Base-by-base conservation (phyloP, 53 echinoderm and acorn worm species). In the Actinopyga echinites region DNA sequence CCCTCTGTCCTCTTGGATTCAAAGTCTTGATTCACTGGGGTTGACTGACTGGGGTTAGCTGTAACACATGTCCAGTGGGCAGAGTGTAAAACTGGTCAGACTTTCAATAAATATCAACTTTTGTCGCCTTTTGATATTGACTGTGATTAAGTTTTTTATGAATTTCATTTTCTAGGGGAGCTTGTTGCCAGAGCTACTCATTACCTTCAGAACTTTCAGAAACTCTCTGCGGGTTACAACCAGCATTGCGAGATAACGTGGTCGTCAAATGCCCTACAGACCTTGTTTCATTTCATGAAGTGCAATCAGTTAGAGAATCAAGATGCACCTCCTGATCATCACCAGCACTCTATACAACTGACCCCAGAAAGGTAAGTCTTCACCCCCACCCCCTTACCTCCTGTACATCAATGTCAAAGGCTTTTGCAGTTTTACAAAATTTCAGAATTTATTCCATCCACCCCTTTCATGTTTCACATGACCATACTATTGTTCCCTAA, bases 121-220 rank as follows among this genome's bases (percentile, higher is more conserved):
- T 15, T 15, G 17, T 49, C 17, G 13, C 7, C 17, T 13, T 49
- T 6, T 15, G 49, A 49, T 49, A 15, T 49, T 49, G 49, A 15
- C 17, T 15, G 13, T 4, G 49, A 13, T 15, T 38, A 8, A n/a
- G 38, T 38, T 44, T 26, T 5, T 40, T 21, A 10, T 37, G 40
- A 71, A 9, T 77, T 64, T 2, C 11, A 40, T 5, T n/a, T 36
- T 49, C 26, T 67, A 93, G 95, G 95, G 87, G 95, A 95, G 67
- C 89, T 95, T 0, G 95, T 95, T 15, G 85, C 91, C 59, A 77
- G 93, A 64, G 95, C 95, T 7, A 93, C 87, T 87, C 95, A 95
- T 53, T 91, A 91, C 80, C 91, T 93, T 33, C 95, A 95, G 66
- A 93, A 85, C 36, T 78, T 84, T 9, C 87, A 89, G 38, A 84